Conservation (phyloP, 30 jellyfish, hydroid and myxozoan genomes). For the Phacellophora camtschatica region DNA sequence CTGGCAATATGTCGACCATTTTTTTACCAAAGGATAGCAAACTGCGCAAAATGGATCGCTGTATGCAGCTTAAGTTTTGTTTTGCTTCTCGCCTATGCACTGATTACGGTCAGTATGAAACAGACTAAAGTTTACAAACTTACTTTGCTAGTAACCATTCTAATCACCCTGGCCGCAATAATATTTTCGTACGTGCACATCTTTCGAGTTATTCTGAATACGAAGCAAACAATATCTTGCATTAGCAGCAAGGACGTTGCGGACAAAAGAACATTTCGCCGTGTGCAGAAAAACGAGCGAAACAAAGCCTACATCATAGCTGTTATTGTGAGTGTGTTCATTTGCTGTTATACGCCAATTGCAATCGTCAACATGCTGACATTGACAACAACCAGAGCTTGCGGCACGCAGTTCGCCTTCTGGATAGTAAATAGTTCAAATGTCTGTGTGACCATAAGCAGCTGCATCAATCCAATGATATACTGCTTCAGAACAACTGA, state of each 20-base stretch:
- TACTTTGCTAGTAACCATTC: not conserved
- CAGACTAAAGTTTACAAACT: not conserved
- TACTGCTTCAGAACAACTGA: not conserved
- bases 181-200: not conserved
- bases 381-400: not conserved
- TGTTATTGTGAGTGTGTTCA: not conserved
- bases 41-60: not conserved
- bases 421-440: not conserved
- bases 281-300: not conserved
- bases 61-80: not conserved
- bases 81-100: not conserved
- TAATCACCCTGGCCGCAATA: not conserved
- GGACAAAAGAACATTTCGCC: not conserved
- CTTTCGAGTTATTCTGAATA: not conserved
- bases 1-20: not conserved
- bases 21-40: not conserved
- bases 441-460: not conserved
- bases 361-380: not conserved
- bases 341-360: not conserved
- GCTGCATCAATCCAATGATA: not conserved
- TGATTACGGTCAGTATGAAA: not conserved
- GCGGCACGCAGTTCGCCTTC: not conserved
- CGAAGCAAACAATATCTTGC: not conserved
- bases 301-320: not conserved
- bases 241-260: not conserved